phyloP scores from a whole-genome alignment of 2,797 vertebrate species.

The Microhierax caerulescens region DNA sequence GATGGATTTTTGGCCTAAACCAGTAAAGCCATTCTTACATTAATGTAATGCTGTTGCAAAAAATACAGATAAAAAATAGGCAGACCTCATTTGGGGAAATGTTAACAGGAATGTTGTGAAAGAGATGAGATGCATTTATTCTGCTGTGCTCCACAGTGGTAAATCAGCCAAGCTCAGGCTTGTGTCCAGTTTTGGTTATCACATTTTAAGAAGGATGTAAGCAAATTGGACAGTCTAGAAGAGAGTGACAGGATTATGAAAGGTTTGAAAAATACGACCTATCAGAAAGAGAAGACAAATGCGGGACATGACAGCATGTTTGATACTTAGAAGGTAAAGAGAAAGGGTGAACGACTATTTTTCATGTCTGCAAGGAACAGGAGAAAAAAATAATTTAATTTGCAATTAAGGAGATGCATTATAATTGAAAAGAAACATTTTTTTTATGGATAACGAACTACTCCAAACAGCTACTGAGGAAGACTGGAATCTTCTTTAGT shows the following conservation, averaged over 20 bases:
- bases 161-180: conserved; percentile 59
- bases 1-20: conserved; percentile 41
- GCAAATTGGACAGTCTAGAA: conserved; percentile 69
- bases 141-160: conserved; percentile 60
- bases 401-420: background rate
- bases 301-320: conserved; percentile 49
- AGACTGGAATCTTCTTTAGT: background rate
- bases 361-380: background rate
- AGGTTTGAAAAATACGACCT: conserved; percentile 47
- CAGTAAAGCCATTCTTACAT: background rate
- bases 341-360: conserved; percentile 10
- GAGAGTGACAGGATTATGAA: conserved; percentile 65
- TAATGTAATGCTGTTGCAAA: conserved; percentile 23
- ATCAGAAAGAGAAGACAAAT: conserved; percentile 54
- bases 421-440: background rate
- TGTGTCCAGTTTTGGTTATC: conserved; percentile 63
- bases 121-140: conserved; percentile 67
- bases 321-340: conserved; percentile 32
- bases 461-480: background rate
- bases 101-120: conserved; percentile 66
- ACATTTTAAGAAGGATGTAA: conserved; percentile 68
- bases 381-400: background rate
- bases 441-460: background rate
- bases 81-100: conserved; percentile 64
- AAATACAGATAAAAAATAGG: conserved; percentile 56